Conservation (phyloP, 2,797 vertebrate species). For the Alosa sapidissima region DNA sequence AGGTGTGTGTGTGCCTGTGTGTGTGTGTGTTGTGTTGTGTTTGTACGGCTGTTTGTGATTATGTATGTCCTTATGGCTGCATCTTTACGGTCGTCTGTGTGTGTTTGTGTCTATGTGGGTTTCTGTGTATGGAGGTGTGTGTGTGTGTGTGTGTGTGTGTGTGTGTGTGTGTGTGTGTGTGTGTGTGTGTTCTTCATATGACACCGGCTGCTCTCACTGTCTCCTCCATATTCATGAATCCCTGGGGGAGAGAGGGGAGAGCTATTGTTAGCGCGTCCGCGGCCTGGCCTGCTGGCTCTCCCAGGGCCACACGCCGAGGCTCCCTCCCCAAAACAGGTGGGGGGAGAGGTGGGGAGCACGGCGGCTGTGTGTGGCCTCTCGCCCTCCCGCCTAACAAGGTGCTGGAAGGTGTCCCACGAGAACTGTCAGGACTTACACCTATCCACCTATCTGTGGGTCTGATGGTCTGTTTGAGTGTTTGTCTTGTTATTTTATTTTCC, state of each 20-base stretch:
- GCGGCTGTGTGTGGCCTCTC: not conserved
- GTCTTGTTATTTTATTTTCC: not conserved
- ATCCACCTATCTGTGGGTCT: not conserved
- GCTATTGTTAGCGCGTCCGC: constrained; percentile 69
- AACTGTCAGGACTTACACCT: not conserved
- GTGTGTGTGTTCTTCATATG: constrained; percentile 26
- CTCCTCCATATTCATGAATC: constrained; percentile 72
- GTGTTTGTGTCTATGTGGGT: constrained; percentile 24
- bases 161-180: constrained; percentile 33
- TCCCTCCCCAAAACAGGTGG: constrained; percentile 37
- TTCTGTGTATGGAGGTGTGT: constrained; percentile 7
- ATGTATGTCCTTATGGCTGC: not conserved
- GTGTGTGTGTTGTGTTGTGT: not conserved
- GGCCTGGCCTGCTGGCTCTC: constrained; percentile 35
- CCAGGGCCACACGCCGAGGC: constrained; percentile 29
- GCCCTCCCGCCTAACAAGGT: constrained; percentile 8
- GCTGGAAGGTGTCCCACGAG: not conserved
- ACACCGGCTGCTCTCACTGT: constrained; percentile 9
- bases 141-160: constrained; percentile 25
- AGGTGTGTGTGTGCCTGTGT: not conserved
- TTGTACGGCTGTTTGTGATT: not conserved
- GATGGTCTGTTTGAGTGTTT: not conserved
- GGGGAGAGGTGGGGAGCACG: not conserved
- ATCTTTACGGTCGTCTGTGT: constrained; percentile 2
- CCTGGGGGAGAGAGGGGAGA: constrained; percentile 67